Evolutionary conservation across 2,888 invertebrate species (phyloP), one percentile per base, ranked within the genome.

Genomic region (Schizotus pectinicornis): DNA sequence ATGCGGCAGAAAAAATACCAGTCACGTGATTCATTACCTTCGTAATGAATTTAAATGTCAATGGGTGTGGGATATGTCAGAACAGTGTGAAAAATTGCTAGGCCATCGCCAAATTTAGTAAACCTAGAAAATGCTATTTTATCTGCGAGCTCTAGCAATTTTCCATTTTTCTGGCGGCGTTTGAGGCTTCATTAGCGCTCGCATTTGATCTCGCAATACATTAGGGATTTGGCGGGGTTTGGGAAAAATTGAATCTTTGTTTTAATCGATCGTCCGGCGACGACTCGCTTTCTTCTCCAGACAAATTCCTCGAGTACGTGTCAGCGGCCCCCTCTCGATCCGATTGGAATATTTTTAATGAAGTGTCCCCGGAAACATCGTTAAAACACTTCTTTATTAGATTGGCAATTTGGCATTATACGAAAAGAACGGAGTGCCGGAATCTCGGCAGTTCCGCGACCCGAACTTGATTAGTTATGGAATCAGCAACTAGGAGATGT

Each of bases 351-450:
- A 69, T 68, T 70, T 68, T 70, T 74, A 75, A 75, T 74, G 72
- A 74, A 74, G 75, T 74, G 72, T 72, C 73, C 69, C 58, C 62
- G 64, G 64, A 68, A 72, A 71, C 71, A 67, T 68, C 67, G 71
- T 69, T 73, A 73, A 70, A 71, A 72, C 70, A 72, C 71, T 73
- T 69, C 73, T 68, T 74, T 75, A 74, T 75, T 74, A 73, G 72
- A 74, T 75, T 75, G 74, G 68, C 74, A 74, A 75, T 74, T 74
- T 73, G 73, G 72, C 68, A 71, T 72, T 69, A 74, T 70, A 69
- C 67, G 61, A 65, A 67, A 54, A 57, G 59, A 63, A 56, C 58
- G 61, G 62, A 67, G 61, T 69, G 55, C 52, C 62, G 56, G 42
- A 62, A 67, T 67, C 60, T 65, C 57, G 55, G 49, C 53, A 69